Base-by-base conservation (phyloP, 64 coral and sea anemone species). In the Cladopsammia gracilis region DNA sequence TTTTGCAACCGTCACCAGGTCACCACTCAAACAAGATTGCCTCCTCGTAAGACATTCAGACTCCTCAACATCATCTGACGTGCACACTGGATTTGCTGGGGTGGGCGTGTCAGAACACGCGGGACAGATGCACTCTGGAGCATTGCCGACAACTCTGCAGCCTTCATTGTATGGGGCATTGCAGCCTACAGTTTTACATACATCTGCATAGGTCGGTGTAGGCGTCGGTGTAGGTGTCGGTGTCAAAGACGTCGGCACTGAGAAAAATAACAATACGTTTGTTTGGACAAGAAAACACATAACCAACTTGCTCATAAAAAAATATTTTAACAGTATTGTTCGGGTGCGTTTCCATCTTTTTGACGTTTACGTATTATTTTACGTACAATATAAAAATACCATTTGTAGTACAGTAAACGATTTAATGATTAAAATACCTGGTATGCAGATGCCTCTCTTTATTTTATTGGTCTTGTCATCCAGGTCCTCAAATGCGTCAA, bases 401-500 rank as follows among this genome's bases (percentile, higher is more conserved):
- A 34, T 34, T 34, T 34, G 0, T 34, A 34, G 34, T 34, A 34
- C 34, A 34, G 34, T 34, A 34, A 34, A 34, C 2, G 0, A 34
- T 34, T 34, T 34, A 34, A 34, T 34, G 34, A 34, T 34, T 34
- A 34, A 34, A 34, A 44, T 75, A 75, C 72, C 72, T 49, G 18
- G 5, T 66, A 48, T 46, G 62, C 79, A 83, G 16, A 83, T 48
- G 26, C 79, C 79, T 48, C 18, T 65, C 61, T 46, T 83, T 43
- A 83, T 43, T n/a, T 46, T 10, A 16, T 48, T 13, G 2, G 20
- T 15, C 65, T 77, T 85, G 42, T 58, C 43, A 5, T 86, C 82
- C 52, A 92, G 74, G 0, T 86, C 47, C 78, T 65, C 18, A 19
- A 86, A 92, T 8, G 90, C 86, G 5, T 83, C 45, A 3, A 78